A percentile compares a stretch with the other conserved stretches of the same genome.
Evolutionary conservation across 2,888 invertebrate genomes (phyloP).

Genomic region (Ctena decussata): DNA sequence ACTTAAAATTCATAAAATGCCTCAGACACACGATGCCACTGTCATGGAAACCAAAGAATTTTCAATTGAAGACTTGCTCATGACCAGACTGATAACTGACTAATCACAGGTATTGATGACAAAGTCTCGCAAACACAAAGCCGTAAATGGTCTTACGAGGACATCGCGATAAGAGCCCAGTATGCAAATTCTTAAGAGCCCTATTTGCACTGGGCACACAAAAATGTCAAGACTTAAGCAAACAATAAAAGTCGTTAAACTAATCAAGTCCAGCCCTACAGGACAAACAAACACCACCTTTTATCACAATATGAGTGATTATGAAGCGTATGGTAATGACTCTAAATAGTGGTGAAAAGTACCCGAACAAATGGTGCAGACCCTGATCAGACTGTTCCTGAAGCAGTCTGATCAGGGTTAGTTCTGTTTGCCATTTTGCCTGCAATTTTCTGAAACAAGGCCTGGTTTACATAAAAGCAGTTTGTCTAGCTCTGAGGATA

Average conservation of each 20-base stretch:
- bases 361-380: too few relatives aligned
- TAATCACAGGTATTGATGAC: not conserved
- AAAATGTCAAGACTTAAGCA: not conserved
- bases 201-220: not conserved
- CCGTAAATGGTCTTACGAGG: not conserved
- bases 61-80: not conserved
- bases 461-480: too few relatives aligned
- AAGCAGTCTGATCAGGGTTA: too few relatives aligned
- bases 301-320: not conserved
- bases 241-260: not conserved
- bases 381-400: too few relatives aligned
- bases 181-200: not conserved
- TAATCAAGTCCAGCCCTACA: constrained; percentile 1
- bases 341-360: too few relatives aligned
- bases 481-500: too few relatives aligned
- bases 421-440: too few relatives aligned
- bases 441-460: too few relatives aligned
- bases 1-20: too few relatives aligned
- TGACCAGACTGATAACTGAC: not conserved
- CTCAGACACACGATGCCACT: too few relatives aligned
- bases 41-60: not conserved
- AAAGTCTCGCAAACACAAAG: not conserved
- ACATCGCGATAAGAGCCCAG: not conserved
- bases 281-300: constrained; percentile 4
- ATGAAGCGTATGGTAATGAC: too few relatives aligned